These are phyloP conservation scores for Mesorhabditis sp. DNA, from an alignment of 2,888 invertebrate genomes.

Conservation along the genomic window DNA sequence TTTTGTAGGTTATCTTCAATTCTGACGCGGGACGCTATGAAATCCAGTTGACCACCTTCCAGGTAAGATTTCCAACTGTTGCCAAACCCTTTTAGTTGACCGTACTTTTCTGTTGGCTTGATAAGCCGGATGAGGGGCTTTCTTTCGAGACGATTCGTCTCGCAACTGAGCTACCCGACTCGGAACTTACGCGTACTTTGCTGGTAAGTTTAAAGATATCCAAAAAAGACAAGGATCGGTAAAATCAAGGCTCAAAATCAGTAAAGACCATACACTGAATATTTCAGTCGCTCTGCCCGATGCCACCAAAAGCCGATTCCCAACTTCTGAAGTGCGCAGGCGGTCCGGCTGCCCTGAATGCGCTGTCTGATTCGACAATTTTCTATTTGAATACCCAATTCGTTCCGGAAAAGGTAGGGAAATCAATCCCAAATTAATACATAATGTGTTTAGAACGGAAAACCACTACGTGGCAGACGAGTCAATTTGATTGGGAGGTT, in stretches of 20 bases:
- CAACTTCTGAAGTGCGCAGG: constrained; percentile 84
- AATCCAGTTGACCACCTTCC: constrained; percentile 96
- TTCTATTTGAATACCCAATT: constrained; percentile 79
- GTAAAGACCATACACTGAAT: constrained; percentile 2
- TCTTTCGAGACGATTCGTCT: constrained; percentile 92
- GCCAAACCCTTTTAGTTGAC: constrained; percentile 70
- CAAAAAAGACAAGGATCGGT: not conserved
- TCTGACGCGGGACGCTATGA: constrained; percentile 81
- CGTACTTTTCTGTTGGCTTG: constrained; percentile 97
- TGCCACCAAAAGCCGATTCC: constrained; percentile 89
- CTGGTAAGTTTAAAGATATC: constrained; percentile 65
- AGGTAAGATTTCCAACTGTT: constrained; percentile 61
- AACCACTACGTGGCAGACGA: constrained; percentile 88
- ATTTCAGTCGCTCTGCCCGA: constrained; percentile 78
- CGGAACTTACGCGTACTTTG: constrained; percentile 85
- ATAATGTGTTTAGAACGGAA: constrained; percentile 74
- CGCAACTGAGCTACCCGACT: constrained; percentile 92
- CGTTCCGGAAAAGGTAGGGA: not conserved
- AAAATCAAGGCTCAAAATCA: not conserved
- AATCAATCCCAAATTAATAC: constrained; percentile 2
- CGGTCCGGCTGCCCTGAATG: constrained; percentile 62
- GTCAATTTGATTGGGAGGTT: constrained; percentile 91
- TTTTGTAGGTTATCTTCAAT: constrained; percentile 11
- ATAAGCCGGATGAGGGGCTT: constrained; percentile 77
- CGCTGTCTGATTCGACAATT: constrained; percentile 76